Percentiles rank a stretch among this genome's conserved stretches.
Conservation (phyloP, 64 coral and sea anemone genomes). For the Anthopleura sola region DNA sequence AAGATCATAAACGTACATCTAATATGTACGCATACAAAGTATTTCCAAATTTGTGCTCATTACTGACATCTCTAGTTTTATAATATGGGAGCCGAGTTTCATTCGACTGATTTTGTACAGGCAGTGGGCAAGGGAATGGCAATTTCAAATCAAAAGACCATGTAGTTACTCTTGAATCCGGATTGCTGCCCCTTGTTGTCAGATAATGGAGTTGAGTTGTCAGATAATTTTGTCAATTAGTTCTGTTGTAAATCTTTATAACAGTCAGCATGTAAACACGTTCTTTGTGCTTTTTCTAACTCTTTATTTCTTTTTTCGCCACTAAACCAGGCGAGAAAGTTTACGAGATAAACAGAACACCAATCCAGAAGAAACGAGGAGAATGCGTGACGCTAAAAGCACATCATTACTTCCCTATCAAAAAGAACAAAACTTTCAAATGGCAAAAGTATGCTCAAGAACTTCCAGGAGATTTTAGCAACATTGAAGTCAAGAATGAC, state of each 20-base stretch:
- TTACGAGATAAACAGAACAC: conserved; percentile 54
- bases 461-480: conserved; percentile 20
- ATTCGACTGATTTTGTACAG: neutral
- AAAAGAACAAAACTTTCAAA: neutral
- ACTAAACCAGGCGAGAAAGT: conserved; percentile 23
- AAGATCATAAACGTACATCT: too few species aligned
- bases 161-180: neutral
- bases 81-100: too few species aligned
- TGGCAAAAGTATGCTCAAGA: conserved; percentile 52
- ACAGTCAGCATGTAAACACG: neutral
- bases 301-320: neutral
- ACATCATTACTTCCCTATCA: conserved; percentile 45
- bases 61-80: too few species aligned
- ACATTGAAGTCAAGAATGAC: conserved; percentile 2
- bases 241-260: neutral
- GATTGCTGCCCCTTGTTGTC: too few species aligned
- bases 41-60: too few species aligned
- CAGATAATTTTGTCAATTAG: too few species aligned
- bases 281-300: neutral
- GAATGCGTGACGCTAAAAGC: conserved; percentile 68
- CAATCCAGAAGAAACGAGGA: conserved; percentile 58
- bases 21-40: too few species aligned
- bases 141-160: neutral
- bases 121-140: neutral
- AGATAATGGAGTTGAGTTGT: too few species aligned